A percentile compares a stretch with the other conserved stretches of the same genome.
Evolutionary conservation across 2,888 invertebrate species (phyloP).

Genomic region (Agrilus mali): DNA sequence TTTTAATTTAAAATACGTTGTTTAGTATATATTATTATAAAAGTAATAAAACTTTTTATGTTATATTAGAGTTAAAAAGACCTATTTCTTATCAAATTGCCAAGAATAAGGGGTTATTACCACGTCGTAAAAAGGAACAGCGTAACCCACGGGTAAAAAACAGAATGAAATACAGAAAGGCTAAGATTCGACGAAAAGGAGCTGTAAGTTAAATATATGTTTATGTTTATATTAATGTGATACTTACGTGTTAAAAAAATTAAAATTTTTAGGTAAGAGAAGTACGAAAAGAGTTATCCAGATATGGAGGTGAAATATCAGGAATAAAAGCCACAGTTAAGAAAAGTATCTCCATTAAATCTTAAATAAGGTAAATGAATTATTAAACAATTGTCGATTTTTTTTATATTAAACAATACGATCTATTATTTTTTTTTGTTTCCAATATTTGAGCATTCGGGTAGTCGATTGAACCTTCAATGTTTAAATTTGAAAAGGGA

Average conservation of each 20-base stretch:
- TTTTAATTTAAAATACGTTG: too few species aligned
- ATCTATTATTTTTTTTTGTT: too few species aligned
- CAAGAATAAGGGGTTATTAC: constrained; percentile 90
- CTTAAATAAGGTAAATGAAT: not conserved
- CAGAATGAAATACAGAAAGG: constrained; percentile 83
- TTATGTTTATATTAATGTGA: constrained; percentile 1
- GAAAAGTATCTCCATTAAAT: constrained; percentile 82
- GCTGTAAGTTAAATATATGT: constrained; percentile 50
- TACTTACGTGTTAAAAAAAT: not conserved
- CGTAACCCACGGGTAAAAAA: constrained; percentile 94
- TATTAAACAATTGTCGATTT: too few species aligned
- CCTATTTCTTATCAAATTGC: constrained; percentile 87
- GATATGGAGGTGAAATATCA: constrained; percentile 86
- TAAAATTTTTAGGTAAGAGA: constrained; percentile 51
- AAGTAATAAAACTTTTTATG: too few species aligned
- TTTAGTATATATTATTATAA: too few species aligned
- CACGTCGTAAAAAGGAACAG: constrained; percentile 80
- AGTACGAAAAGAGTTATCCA: constrained; percentile 63
- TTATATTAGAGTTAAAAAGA: constrained; percentile 42
- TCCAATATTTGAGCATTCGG: too few species aligned
- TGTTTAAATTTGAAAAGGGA: too few species aligned
- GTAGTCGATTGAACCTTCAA: too few species aligned
- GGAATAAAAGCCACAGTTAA: constrained; percentile 85
- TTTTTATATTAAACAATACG: too few species aligned
- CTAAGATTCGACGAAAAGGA: constrained; percentile 84